phyloP scores from a whole-genome alignment of 2,797 vertebrate species.

The Etheostoma perlongum region DNA sequence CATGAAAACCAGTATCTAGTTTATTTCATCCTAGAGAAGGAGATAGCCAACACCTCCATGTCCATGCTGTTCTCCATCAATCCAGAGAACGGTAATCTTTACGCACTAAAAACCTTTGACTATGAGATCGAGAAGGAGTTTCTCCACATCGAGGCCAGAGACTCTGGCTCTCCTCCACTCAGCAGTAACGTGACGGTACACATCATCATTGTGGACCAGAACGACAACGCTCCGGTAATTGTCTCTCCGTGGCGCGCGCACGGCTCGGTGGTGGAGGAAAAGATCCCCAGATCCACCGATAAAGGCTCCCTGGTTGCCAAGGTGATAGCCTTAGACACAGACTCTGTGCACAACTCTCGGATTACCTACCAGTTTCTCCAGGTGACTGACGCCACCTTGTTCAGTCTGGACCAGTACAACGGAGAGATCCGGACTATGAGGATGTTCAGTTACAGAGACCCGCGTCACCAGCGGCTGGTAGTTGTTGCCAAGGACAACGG shows the following conservation, averaged over 20 bases:
- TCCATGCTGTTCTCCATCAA: slow-evolving; percentile 74
- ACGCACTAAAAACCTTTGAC: slow-evolving; percentile 72
- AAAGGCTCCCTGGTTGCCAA: slow-evolving; percentile 72
- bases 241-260: slow-evolving; percentile 69
- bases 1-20: slow-evolving; percentile 74
- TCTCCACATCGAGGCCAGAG: slow-evolving; percentile 72
- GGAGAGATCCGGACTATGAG: slow-evolving; percentile 72
- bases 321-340: slow-evolving; percentile 71
- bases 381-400: slow-evolving; percentile 67
- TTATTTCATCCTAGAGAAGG: slow-evolving; percentile 76
- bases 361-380: slow-evolving; percentile 73
- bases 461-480: slow-evolving; percentile 63
- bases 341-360: slow-evolving; percentile 72
- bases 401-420: slow-evolving; percentile 75
- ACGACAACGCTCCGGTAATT: slow-evolving; percentile 70
- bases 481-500: slow-evolving; percentile 73
- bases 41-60: slow-evolving; percentile 70
- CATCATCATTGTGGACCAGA: slow-evolving; percentile 68
- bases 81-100: slow-evolving; percentile 71
- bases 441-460: slow-evolving; percentile 74
- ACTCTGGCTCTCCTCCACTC: slow-evolving; percentile 72
- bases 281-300: slow-evolving; percentile 68
- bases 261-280: slow-evolving; percentile 68
- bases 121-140: slow-evolving; percentile 68
- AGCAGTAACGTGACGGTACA: slow-evolving; percentile 71